A percentile compares a stretch with the other conserved stretches of the same genome.
Conservation (phyloP, 2,113 vertebrate genomes). For the Anthoscopus minutus region DNA sequence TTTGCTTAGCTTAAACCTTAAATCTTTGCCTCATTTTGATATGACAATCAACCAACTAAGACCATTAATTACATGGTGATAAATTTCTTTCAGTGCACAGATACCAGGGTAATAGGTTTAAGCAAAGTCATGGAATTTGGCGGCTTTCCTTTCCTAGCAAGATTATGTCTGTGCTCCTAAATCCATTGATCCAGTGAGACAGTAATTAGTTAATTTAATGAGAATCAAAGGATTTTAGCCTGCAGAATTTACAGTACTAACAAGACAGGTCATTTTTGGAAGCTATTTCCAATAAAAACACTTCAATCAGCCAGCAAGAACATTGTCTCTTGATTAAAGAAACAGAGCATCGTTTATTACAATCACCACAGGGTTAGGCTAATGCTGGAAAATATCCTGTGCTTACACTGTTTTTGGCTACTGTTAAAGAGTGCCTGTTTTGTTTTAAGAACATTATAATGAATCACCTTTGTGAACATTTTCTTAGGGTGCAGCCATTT, state of each 20-base stretch:
- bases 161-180: neutral
- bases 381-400: neutral
- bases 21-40: neutral
- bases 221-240: slow-evolving; percentile 37
- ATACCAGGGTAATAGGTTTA: neutral
- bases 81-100: neutral
- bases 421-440: neutral
- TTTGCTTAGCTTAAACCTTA: neutral
- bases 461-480: neutral
- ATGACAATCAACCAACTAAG: neutral
- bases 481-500: neutral
- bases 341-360: accelerated
- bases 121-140: slow-evolving; percentile 6
- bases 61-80: neutral
- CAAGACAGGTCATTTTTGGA: slow-evolving; percentile 1
- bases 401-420: neutral
- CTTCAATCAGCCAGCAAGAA: neutral
- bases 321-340: neutral
- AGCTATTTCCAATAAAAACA: slow-evolving; percentile 31
- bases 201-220: slow-evolving; percentile 51
- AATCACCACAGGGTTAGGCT: neutral
- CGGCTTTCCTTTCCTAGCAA: neutral
- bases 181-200: slow-evolving; percentile 14
- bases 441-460: neutral
- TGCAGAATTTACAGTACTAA: slow-evolving; percentile 24